Base-by-base conservation (phyloP, 2,113 vertebrate genomes). In the Callipepla squamata region DNA sequence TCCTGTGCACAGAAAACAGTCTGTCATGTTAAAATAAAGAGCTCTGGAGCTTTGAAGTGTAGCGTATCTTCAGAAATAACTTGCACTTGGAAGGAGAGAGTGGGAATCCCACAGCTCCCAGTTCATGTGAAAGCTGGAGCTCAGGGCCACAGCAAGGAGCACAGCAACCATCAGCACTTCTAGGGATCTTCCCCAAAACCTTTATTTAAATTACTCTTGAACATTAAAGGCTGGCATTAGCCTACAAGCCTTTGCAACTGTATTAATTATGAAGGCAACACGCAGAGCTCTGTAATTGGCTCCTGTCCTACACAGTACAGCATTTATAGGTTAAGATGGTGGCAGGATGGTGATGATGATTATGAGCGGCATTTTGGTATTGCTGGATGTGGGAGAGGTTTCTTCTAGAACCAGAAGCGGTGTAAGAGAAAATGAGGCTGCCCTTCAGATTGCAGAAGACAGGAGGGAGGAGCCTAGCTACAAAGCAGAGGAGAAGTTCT, bases 261-360 rank as follows among this genome's bases (percentile, higher is more conserved):
- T 74, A 83, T 93, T 94, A 94, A 95, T 95, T 96, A 93, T 90
- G 77, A 47, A 88, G 90, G 85, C 89, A 80, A 90, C 96, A 95
- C 0, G 38, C 91, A 76, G 95, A 89, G 95, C 80, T 70, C 68
- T 78, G 91, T 94, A 93, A 97, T 92, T 92, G 94, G 93, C 90
- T 95, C 69, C 85, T 91, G 66, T 68, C 87, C 80, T 78, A 74
- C 28, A 50, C 38, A 87, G 69, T 1, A 4, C 59, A 53, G 87
- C 66, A 44, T 62, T 80, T 77, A 76, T 40, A 82, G 70, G 62
- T 90, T 89, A 90, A 38, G 38, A 28, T 80, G 47, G 67, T 32
- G 19, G 63, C 78, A 89, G 55, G 36, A 30, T 12, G 82, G 76
- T 9, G 81, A 28, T 6, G 80, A 74, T 65, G 63, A 67, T 44